These are phyloP conservation scores for Oasisia sp. DNA, from an alignment of 2,888 invertebrate species.

Conservation along the genomic window DNA sequence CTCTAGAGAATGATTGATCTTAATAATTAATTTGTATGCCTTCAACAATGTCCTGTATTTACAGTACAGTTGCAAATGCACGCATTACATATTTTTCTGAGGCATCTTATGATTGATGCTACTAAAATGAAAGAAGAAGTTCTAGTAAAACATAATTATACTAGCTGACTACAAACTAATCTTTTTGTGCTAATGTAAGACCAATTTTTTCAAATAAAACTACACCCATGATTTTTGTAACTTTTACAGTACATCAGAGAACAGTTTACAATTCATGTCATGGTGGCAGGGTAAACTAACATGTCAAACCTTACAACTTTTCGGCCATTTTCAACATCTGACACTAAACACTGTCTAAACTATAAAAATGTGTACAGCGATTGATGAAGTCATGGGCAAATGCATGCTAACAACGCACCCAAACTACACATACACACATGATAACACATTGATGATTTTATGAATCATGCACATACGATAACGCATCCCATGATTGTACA, in stretches of 20 bases:
- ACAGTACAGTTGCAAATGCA: neutral
- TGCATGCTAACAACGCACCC: no score
- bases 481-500: no score
- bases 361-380: no score
- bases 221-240: neutral
- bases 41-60: neutral
- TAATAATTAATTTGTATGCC: neutral
- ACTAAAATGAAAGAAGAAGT: neutral
- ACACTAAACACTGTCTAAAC: no score
- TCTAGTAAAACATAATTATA: neutral
- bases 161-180: neutral
- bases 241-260: neutral
- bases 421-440: no score
- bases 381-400: no score
- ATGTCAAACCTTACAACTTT: neutral
- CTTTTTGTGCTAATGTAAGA: neutral
- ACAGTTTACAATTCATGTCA: neutral
- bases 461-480: no score
- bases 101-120: neutral
- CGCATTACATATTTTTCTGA: neutral
- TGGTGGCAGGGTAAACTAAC: neutral
- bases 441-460: no score
- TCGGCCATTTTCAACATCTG: no score
- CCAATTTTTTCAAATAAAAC: neutral
- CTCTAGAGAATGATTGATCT: neutral